Conservation (phyloP, 2,888 invertebrate species). For the Caenorhabditis sp. region DNA sequence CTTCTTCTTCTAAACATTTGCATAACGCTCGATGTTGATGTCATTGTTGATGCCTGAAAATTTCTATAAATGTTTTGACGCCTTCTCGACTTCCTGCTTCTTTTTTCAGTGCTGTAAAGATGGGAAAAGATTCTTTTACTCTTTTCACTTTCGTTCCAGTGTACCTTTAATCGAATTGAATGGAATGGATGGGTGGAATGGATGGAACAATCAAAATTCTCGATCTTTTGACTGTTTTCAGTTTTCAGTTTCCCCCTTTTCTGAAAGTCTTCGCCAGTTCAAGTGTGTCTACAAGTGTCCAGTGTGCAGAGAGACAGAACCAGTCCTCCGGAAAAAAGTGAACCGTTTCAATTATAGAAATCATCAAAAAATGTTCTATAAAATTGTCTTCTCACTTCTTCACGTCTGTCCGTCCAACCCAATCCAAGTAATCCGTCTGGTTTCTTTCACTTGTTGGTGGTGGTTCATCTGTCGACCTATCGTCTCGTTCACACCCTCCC, state of each 20-base stretch:
- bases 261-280: conserved; percentile 4
- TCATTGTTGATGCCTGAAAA: too few species aligned
- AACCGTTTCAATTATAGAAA: conserved; percentile 9
- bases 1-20: conserved; percentile 4
- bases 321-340: conserved; percentile 1
- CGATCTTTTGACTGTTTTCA: conserved; percentile 4
- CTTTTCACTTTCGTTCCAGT: not conserved
- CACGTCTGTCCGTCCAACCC: not conserved
- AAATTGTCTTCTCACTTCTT: too few species aligned
- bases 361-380: too few species aligned
- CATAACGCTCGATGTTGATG: too few species aligned
- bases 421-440: conserved; percentile 41
- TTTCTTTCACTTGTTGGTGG: conserved; percentile 17
- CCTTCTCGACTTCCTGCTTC: not conserved
- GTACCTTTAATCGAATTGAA: not conserved
- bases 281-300: conserved; percentile 25
- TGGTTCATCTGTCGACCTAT: not conserved
- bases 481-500: not conserved
- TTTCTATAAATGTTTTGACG: conserved; percentile 9
- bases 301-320: conserved; percentile 1
- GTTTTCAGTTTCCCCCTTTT: not conserved
- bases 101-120: not conserved
- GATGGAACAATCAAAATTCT: conserved; percentile 19
- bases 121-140: not conserved
- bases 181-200: too few species aligned